phyloP scores from a whole-genome alignment of 2,888 invertebrate species.

The Apotomis betuletana region DNA sequence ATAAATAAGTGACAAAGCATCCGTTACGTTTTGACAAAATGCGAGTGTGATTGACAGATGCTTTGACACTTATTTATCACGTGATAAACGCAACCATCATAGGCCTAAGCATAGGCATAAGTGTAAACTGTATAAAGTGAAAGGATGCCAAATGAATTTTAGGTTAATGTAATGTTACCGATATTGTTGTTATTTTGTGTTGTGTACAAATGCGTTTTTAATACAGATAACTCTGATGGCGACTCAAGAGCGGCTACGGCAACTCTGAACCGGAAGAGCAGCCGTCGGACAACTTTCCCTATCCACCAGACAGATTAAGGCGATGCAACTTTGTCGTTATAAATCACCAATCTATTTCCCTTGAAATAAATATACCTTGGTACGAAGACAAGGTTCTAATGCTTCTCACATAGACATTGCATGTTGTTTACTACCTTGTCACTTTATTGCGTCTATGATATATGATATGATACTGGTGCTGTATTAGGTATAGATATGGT shows the following conservation, averaged over 20 bases:
- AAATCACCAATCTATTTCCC: not conserved
- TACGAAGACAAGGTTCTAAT: not conserved
- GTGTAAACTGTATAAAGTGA: too few relatives aligned
- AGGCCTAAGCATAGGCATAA: too few relatives aligned
- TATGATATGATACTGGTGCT: not conserved
- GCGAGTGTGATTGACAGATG: too few relatives aligned
- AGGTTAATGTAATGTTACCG: not conserved
- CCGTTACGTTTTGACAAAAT: too few relatives aligned
- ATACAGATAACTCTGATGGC: constrained; percentile 15
- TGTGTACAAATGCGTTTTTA: constrained; percentile 20
- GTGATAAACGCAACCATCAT: too few relatives aligned
- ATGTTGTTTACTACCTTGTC: not conserved
- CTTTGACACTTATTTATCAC: too few relatives aligned
- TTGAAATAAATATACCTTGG: not conserved
- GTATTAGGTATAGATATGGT: too few relatives aligned
- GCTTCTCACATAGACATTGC: not conserved
- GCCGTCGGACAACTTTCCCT: constrained; percentile 48
- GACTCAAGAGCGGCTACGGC: constrained; percentile 30
- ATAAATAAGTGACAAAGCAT: too few relatives aligned
- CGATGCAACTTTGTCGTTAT: constrained; percentile 7
- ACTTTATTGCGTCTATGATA: not conserved
- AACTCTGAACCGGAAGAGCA: constrained; percentile 32
- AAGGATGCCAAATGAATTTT: too few relatives aligned
- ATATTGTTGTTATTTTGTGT: not conserved
- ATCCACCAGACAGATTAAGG: constrained; percentile 41